Percentiles rank a stretch among this genome's conserved stretches.
Evolutionary conservation across 2,113 vertebrate genomes (phyloP).

Genomic region (Helogale parvula): DNA sequence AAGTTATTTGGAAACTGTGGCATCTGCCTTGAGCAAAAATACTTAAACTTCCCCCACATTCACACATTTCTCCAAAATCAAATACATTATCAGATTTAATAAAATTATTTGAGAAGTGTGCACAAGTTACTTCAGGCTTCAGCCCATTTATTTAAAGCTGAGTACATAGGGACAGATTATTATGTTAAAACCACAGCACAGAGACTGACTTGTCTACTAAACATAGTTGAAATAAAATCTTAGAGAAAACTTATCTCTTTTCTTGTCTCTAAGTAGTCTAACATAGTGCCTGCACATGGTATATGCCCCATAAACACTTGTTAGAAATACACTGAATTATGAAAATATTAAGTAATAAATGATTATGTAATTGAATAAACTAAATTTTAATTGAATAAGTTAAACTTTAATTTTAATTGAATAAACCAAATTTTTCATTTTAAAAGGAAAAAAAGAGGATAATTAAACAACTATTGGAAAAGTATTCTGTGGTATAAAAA

Average conservation of each 20-base stretch:
- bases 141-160: conserved; percentile 40
- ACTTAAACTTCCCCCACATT: neutral
- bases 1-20: conserved; percentile 19
- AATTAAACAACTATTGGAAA: neutral
- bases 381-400: neutral
- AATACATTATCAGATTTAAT: conserved; percentile 40
- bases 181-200: neutral
- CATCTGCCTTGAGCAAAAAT: conserved; percentile 26
- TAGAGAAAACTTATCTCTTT: neutral
- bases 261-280: neutral
- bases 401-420: neutral
- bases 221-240: neutral
- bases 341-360: neutral
- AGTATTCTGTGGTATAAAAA: neutral
- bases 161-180: neutral
- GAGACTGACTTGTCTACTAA: neutral
- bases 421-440: neutral
- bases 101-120: conserved; percentile 27
- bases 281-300: neutral
- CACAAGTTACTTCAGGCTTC: neutral
- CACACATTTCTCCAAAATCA: conserved; percentile 41
- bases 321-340: neutral
- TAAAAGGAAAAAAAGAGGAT: neutral
- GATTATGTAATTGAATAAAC: neutral
- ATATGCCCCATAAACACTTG: neutral